A percentile compares a stretch with the other conserved stretches of the same genome.
These are phyloP conservation scores for Strongylocentrotus purpuratus DNA, from an alignment of 35 echinoderm and acorn worm genomes.

Conservation along the genomic window DNA sequence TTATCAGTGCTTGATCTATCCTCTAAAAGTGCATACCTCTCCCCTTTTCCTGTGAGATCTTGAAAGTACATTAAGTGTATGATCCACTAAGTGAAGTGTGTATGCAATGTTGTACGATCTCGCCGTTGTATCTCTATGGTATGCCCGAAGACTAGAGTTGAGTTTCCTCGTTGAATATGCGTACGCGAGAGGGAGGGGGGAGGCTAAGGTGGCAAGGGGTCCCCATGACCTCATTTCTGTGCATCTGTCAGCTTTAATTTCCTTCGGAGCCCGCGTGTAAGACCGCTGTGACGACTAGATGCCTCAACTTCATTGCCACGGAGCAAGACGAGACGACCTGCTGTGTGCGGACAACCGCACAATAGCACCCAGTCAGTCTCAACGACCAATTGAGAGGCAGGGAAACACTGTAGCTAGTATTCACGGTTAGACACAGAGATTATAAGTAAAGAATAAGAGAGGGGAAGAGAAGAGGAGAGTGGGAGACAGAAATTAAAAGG, in stretches of 20 bases:
- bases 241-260: constrained; percentile 41
- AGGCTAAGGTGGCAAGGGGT: not conserved
- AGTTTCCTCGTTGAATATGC: not conserved
- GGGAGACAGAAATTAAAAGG: not conserved
- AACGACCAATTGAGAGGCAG: constrained; percentile 7
- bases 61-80: no score
- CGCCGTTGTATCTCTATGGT: not conserved
- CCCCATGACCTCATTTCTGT: not conserved
- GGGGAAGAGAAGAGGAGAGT: not conserved
- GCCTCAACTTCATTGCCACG: not conserved
- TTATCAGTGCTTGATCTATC: no score
- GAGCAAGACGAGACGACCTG: not conserved
- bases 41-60: no score
- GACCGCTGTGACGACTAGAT: constrained; percentile 24
- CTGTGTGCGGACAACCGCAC: not conserved
- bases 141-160: not conserved
- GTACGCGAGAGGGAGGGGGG: not conserved
- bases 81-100: not conserved
- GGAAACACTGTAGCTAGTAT: not conserved
- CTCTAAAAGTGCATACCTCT: no score
- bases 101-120: not conserved
- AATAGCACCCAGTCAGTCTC: not conserved
- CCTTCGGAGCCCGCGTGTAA: not conserved
- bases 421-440: not conserved
- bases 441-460: not conserved